phyloP scores from a whole-genome alignment of 1,140 invertebrate genomes.

The Lordiphosa collinella region DNA sequence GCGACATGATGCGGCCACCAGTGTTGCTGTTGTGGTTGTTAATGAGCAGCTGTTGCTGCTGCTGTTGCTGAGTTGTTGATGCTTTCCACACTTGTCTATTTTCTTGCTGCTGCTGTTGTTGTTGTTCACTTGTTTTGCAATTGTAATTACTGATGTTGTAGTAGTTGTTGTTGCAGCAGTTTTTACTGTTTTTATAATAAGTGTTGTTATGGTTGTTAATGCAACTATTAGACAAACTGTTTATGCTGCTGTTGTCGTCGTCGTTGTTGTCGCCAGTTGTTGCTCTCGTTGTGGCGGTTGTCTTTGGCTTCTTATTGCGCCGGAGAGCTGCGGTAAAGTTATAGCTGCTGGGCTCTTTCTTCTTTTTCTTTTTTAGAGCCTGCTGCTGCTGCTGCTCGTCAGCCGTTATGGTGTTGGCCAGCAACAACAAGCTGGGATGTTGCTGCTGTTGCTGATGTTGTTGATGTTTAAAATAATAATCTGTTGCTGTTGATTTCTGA shows the following conservation, averaged over 20 bases:
- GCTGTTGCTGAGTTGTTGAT: conserved; percentile 38
- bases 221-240: conserved; percentile 66
- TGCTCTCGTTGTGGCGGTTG: conserved; percentile 38
- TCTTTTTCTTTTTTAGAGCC: conserved; percentile 47
- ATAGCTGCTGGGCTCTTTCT: conserved; percentile 57
- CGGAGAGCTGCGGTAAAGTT: conserved; percentile 54
- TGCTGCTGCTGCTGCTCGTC: conserved; percentile 25
- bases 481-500: conserved; percentile 37
- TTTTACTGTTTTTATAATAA: conserved; percentile 73
- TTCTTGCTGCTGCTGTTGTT: conserved; percentile 46
- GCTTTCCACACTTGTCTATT: conserved; percentile 47
- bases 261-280: conserved; percentile 17
- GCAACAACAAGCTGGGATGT: conserved; percentile 35
- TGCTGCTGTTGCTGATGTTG: conserved; percentile 27
- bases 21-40: conserved; percentile 24
- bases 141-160: conserved; percentile 70
- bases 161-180: conserved; percentile 31
- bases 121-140: conserved; percentile 71
- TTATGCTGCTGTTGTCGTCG: conserved; percentile 15
- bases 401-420: conserved; percentile 30
- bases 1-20: conserved; percentile 56
- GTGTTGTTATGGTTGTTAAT: conserved; percentile 64
- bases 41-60: conserved; percentile 17
- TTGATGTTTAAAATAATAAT: conserved; percentile 57
- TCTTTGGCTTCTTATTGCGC: conserved; percentile 63